Base-by-base conservation (phyloP, 2,888 invertebrate genomes). In the Cosmorhoe ocellata region DNA sequence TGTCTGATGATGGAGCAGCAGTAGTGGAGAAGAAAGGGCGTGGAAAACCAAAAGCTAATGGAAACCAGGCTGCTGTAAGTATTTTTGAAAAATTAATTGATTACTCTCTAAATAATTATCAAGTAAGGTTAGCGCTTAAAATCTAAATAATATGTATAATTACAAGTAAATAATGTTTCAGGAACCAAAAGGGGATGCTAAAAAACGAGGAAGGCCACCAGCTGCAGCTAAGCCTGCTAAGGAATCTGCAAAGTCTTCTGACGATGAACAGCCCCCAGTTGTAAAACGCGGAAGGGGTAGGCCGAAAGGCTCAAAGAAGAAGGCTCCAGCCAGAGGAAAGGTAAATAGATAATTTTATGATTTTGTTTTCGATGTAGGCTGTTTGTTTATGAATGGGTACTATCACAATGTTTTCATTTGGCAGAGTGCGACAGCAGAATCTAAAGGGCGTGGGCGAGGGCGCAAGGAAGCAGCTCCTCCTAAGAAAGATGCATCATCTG, bases 291-390 rank as follows among this genome's bases (percentile, higher is more conserved):
- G 91, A 13, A 76, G 91, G 69, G 91, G 91, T 60, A 82, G 91
- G 61, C 91, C 91, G 14, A 91, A 91, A 65, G 91, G 91, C 28
- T 82, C 91, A 14, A 91, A 91, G 76, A 91, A 91, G 75, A 91
- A 88, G 76, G 77, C 79, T 48, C 79, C 81, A 59, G 84, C 81
- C 52, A 90, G 88, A 64, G 79, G 79, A 61, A 91, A 91, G 84
- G 90, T 90, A 70, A 51, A 18, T 37, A 26, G n/a, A n/a, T n/a
- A n/a, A n/a, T n/a, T 2, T 41, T 13, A 9, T 14, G 10, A 9
- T 26, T n/a, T n/a, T n/a, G n/a, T n/a, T n/a, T n/a, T n/a, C n/a
- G n/a, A n/a, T n/a, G n/a, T n/a, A n/a, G n/a, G 6, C 7, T 6
- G 7, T 5, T 24, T 24, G 6, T 7, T 24, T 24, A 24, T 4